Conservation (phyloP, 2,888 invertebrate species). For the Shargacucullia verbasci region DNA sequence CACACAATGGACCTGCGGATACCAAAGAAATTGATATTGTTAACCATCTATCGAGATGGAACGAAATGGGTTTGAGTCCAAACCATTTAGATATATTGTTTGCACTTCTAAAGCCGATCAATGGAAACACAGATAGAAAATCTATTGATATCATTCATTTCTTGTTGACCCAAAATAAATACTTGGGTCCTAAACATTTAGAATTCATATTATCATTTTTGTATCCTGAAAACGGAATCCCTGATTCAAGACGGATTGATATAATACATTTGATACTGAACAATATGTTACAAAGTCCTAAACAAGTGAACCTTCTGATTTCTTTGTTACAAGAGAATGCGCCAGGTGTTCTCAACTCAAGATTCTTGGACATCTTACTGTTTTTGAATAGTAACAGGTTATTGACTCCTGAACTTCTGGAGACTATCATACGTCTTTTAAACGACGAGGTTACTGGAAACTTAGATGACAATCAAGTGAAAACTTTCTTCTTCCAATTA, state of each 20-base stretch:
- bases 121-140: conserved; percentile 24
- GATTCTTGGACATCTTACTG: conserved; percentile 39
- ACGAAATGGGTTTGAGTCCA: conserved; percentile 28
- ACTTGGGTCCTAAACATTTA: conserved; percentile 11
- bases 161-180: conserved; percentile 20
- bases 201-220: conserved; percentile 41
- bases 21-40: conserved; percentile 11
- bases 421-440: conserved; percentile 30
- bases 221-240: conserved; percentile 15
- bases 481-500: conserved; percentile 22
- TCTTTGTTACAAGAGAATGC: conserved; percentile 18
- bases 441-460: conserved; percentile 28
- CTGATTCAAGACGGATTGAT: conserved; percentile 38
- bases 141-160: conserved; percentile 37
- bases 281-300: conserved; percentile 15
- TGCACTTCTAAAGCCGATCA: conserved; percentile 25
- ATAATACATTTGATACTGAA: conserved; percentile 36
- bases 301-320: conserved; percentile 11
- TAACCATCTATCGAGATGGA: conserved; percentile 23
- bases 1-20: conserved; percentile 8
- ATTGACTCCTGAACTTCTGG: conserved; percentile 29
- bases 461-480: conserved; percentile 26
- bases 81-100: conserved; percentile 29
- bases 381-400: conserved; percentile 28
- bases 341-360: conserved; percentile 27